Conservation (phyloP, 2,113 vertebrate species). For the Coturnix japonica region DNA sequence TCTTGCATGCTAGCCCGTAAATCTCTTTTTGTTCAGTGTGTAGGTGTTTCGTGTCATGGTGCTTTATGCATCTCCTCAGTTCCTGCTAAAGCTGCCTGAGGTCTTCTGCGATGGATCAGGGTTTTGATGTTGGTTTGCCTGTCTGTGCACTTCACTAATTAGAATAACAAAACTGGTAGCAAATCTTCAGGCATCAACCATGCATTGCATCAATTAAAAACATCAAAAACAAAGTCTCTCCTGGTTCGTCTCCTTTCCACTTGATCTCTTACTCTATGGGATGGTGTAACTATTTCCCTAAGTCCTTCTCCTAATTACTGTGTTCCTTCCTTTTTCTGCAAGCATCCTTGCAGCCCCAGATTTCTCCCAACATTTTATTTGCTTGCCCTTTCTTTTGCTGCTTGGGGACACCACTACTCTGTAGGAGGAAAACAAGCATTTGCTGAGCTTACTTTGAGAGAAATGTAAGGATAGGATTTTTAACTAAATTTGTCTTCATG, state of each 20-base stretch:
- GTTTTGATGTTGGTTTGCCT: constrained; percentile 66
- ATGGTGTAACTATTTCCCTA: constrained; percentile 30
- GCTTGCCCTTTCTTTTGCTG: constrained; percentile 35
- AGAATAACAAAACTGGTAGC: constrained; percentile 71
- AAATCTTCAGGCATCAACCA: constrained; percentile 71
- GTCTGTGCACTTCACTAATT: constrained; percentile 55
- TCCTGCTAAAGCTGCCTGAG: constrained; percentile 38
- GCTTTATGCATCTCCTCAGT: constrained; percentile 33
- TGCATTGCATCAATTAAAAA: constrained; percentile 73
- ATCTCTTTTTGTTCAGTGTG: not conserved
- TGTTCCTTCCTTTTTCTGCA: constrained; percentile 10
- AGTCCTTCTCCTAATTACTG: constrained; percentile 39
- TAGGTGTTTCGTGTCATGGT: constrained; percentile 39
- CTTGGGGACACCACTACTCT: not conserved
- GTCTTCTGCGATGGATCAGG: not conserved
- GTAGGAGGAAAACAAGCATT: constrained; percentile 27
- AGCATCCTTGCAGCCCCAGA: not conserved
- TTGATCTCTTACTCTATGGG: constrained; percentile 60
- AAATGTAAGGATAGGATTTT: not conserved
- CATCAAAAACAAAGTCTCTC: constrained; percentile 56
- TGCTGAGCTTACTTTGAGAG: not conserved
- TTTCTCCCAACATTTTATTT: constrained; percentile 29
- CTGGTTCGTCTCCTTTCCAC: constrained; percentile 50
- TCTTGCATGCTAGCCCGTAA: not conserved
- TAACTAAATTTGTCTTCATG: not conserved